Percentiles rank a stretch among this genome's conserved stretches.
phyloP scores from a whole-genome alignment of 35 echinoderm and acorn worm genomes.

The Apostichopus parvimensis region DNA sequence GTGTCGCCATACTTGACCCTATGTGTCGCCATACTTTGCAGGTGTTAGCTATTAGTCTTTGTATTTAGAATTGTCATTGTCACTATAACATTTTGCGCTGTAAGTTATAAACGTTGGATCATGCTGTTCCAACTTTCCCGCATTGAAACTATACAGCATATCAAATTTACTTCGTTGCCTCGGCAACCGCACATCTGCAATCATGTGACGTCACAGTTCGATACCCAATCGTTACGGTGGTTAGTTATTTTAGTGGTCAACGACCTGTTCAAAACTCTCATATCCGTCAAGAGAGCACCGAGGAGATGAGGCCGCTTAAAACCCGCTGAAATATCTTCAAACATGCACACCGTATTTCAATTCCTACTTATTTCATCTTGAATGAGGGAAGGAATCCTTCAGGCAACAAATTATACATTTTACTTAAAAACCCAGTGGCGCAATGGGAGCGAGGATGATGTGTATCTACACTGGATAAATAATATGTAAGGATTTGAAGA shows the following conservation, averaged over 20 bases:
- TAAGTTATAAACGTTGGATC: no score
- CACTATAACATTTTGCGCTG: no score
- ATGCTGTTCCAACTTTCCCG: no score
- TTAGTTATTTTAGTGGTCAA: background rate
- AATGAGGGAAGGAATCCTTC: background rate
- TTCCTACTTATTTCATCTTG: background rate
- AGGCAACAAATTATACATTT: conserved; percentile 15
- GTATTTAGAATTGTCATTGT: no score
- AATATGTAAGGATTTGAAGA: background rate
- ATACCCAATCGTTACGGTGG: background rate
- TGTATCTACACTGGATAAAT: background rate
- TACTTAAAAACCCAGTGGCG: background rate
- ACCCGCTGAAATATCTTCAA: background rate
- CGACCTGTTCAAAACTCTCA: background rate
- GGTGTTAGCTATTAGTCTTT: no score
- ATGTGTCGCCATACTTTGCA: no score
- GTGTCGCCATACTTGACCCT: no score
- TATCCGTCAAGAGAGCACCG: background rate
- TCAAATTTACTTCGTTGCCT: conserved; percentile 1
- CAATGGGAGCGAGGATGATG: background rate
- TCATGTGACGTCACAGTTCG: background rate
- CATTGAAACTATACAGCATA: background rate
- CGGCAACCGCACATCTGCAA: background rate
- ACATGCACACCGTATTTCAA: background rate
- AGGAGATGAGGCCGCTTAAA: background rate